These are phyloP conservation scores for Spizella passerina DNA, from an alignment of 2,797 vertebrate species.

Conservation along the genomic window DNA sequence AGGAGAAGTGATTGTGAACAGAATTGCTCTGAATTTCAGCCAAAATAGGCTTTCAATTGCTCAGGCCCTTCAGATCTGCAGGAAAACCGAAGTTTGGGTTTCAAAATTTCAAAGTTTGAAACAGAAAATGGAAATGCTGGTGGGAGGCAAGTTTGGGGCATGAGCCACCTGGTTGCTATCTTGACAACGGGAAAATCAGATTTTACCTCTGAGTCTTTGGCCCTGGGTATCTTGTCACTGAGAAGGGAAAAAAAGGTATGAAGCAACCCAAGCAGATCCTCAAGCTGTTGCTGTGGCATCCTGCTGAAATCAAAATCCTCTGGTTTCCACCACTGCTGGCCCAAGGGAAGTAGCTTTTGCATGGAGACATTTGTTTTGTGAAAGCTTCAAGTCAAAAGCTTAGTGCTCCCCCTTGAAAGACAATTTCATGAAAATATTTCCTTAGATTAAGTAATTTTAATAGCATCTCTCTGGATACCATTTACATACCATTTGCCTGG, in stretches of 20 bases:
- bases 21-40: not conserved
- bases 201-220: not conserved
- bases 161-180: not conserved
- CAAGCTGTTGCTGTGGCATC: not conserved
- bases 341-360: not conserved
- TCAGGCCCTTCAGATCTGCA: not conserved
- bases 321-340: not conserved
- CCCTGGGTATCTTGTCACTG: not conserved
- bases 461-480: not conserved
- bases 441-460: not conserved
- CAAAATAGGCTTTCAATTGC: not conserved
- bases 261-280: not conserved
- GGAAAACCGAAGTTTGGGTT: not conserved
- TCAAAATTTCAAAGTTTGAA: not conserved
- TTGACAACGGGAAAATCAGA: not conserved
- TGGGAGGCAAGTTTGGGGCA: not conserved
- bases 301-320: not conserved
- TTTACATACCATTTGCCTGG: not conserved
- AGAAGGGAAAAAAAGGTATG: not conserved
- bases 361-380: not conserved
- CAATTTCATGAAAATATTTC: not conserved
- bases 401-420: not conserved
- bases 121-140: not conserved
- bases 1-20: not conserved
- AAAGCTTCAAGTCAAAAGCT: not conserved